Percentiles rank a stretch among this genome's conserved stretches.
These are phyloP conservation scores for Tetragnatha montana DNA, from an alignment of 2,888 invertebrate genomes.

Conservation along the genomic window DNA sequence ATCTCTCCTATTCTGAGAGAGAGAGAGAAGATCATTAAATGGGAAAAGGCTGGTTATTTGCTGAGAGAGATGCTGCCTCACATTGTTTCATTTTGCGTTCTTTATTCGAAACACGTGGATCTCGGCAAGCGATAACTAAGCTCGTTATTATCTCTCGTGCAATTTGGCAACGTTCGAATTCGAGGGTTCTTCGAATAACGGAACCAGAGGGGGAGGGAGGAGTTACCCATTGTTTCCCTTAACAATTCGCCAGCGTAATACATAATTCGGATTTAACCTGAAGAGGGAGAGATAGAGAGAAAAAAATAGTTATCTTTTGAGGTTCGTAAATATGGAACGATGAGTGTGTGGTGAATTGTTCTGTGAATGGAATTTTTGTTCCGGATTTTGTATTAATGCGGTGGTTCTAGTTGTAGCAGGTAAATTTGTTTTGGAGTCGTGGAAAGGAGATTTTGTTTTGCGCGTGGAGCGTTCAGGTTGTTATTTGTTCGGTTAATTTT, in stretches of 20 bases:
- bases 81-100: constrained; percentile 43
- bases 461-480: too few species aligned
- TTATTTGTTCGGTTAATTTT: too few species aligned
- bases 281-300: neutral
- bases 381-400: neutral
- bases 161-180: constrained; percentile 1
- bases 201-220: neutral
- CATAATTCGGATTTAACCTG: neutral
- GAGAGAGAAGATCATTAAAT: constrained; percentile 30
- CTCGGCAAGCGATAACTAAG: constrained; percentile 4
- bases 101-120: neutral
- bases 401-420: neutral
- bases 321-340: neutral
- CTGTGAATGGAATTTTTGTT: neutral
- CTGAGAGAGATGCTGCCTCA: neutral
- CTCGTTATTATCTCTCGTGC: neutral
- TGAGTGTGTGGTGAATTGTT: neutral
- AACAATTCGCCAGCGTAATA: neutral
- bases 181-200: constrained; percentile 7
- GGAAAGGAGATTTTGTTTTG: too few species aligned
- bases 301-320: neutral
- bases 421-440: neutral
- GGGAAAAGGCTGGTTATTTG: neutral
- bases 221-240: neutral
- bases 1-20: constrained; percentile 6